Conservation (phyloP, 2,888 invertebrate species). For the Drosophila meridiana region DNA sequence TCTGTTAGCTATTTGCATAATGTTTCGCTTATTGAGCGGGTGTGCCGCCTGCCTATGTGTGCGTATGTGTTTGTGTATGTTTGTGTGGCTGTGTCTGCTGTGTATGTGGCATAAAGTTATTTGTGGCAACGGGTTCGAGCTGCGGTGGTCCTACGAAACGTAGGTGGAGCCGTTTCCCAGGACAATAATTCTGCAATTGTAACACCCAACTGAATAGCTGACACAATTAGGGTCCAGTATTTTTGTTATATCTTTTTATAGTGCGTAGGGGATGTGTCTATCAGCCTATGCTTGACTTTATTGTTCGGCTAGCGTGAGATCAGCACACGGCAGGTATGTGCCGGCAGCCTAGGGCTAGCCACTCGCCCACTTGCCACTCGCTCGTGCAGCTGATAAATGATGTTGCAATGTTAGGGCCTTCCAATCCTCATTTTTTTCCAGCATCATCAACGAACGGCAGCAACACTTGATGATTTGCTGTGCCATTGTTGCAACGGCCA, state of each 20-base stretch:
- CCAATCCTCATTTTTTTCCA: slow-evolving; percentile 56
- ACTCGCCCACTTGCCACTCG: slow-evolving; percentile 68
- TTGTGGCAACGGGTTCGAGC: slow-evolving; percentile 27
- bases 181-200: slow-evolving; percentile 81
- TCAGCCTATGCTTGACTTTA: slow-evolving; percentile 64
- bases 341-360: slow-evolving; percentile 29
- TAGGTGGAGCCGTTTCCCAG: slow-evolving; percentile 76
- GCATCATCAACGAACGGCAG: slow-evolving; percentile 40
- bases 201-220: slow-evolving; percentile 51
- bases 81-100: background rate
- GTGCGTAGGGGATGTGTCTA: slow-evolving; percentile 52
- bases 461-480: slow-evolving; percentile 78
- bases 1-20: slow-evolving; percentile 50
- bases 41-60: slow-evolving; percentile 19
- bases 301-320: slow-evolving; percentile 78
- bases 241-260: slow-evolving; percentile 30
- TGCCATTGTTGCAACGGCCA: slow-evolving; percentile 62
- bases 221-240: slow-evolving; percentile 64
- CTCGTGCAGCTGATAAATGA: slow-evolving; percentile 79
- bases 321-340: slow-evolving; percentile 77
- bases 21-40: slow-evolving; percentile 51
- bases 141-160: slow-evolving; percentile 72
- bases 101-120: slow-evolving; percentile 14
- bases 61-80: background rate
- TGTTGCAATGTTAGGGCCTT: slow-evolving; percentile 62